Conservation (phyloP, 2,888 invertebrate genomes). For the Pelosia muscerda region DNA sequence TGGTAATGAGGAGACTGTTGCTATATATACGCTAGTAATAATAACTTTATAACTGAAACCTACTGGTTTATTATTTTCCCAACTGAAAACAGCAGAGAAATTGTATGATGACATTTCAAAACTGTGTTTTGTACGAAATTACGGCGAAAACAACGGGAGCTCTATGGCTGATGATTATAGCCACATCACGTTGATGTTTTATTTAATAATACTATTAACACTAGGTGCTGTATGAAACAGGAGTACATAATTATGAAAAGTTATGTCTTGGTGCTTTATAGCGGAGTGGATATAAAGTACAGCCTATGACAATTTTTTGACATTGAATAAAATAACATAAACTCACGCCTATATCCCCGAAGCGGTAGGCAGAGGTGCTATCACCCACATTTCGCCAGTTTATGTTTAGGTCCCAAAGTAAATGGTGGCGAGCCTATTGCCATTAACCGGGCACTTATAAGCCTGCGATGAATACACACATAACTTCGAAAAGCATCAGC, state of each 20-base stretch:
- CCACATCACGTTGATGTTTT: conserved; percentile 28
- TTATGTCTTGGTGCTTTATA: background rate
- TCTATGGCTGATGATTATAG: conserved; percentile 37
- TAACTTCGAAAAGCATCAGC: no score
- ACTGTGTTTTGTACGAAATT: conserved; percentile 17
- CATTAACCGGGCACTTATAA: no score
- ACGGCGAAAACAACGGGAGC: conserved; percentile 15
- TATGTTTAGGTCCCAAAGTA: no score
- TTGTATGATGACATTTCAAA: conserved; percentile 15
- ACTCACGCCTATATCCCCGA: no score
- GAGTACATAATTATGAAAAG: background rate
- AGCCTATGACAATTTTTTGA: no score
- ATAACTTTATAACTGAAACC: background rate
- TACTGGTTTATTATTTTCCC: background rate
- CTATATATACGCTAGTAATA: background rate
- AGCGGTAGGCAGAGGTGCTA: no score
- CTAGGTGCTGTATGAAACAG: conserved; percentile 18
- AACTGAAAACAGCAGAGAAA: conserved; percentile 13
- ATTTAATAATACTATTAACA: conserved; percentile 28
- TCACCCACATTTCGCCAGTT: no score
- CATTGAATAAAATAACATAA: no score
- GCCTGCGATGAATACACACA: no score
- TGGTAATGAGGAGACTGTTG: no score
- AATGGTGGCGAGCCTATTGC: no score
- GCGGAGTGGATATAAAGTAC: background rate